Base-by-base conservation (phyloP, 2,888 invertebrate genomes). In the Drosophila birchii region DNA sequence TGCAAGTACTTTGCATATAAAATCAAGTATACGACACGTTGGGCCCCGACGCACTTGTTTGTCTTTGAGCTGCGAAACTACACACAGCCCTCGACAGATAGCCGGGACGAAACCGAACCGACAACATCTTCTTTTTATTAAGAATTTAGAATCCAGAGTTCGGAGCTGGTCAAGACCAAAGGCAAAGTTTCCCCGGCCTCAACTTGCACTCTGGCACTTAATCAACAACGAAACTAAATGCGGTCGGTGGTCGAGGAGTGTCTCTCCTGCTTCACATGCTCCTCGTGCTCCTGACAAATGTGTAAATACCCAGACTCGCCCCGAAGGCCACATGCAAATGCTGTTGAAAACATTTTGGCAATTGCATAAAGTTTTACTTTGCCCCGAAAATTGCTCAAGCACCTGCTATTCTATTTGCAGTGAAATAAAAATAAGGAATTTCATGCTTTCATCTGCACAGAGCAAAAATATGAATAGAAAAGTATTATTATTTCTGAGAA, bases 331-430 rank as follows among this genome's bases (percentile, higher is more conserved):
- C 56, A 69, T 66, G 66, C 47, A 82, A 80, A 74, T 81, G 63
- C 71, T 81, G 77, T 57, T 81, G 54, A 77, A 77, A 84, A 69
- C 68, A 72, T 66, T 80, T 81, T 66, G 64, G 18, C 67, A 75
- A 45, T 63, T 67, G 70, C 58, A 80, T 62, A 73, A 83, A 83
- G 68, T 78, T 86, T 72, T 53, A 70, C 64, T 70, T 76, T 64
- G 72, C 67, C 80, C 63, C 36, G 51, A 69, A 79, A 69, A 73
- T 36, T 54, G 32, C 62, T 61, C 38, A 34, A 71, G 47, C 61
- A 74, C 73, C 63, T 73, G 67, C 64, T 39, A 43, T 47, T 61
- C 32, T 34, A 34, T 61, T 61, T 60, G 23, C 60, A 61, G 34
- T 14, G 41, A 5, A 23, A 41, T 32, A 41, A 43, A 60, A 58